Base-by-base conservation (phyloP, 2,113 vertebrate genomes). In the Menura novaehollandiae region DNA sequence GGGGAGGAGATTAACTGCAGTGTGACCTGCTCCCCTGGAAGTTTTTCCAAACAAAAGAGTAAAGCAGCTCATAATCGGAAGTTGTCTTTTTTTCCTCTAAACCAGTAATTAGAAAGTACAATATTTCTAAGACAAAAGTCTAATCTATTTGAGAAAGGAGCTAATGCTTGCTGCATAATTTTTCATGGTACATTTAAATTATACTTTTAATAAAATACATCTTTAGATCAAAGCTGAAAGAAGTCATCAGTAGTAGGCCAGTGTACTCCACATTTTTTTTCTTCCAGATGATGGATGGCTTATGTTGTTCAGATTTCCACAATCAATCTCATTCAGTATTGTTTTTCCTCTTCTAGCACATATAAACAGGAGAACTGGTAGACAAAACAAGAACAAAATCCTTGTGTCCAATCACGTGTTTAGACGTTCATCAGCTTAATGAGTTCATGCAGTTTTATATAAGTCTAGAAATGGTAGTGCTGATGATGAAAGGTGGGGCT, bases 201-300 rank as follows among this genome's bases (percentile, higher is more conserved):
- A 98, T 97, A 97, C 93, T 96, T 98, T 98, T 98, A 98, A 98
- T 98, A 98, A 98, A 98, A 98, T 98, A 98, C 97, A 98, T 98
- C 97, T 98, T 98, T 98, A 98, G 97, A 96, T 98, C 97, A 98
- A 98, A 98, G 97, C 94, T 98, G 97, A 98, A 98, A 98, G 97
- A 98, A 98, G 97, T 98, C 96, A 98, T 98, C 98, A 98, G 98
- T 98, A 98, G 98, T 98, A 98, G 98, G 97, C 97, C 98, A 98
- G 97, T 98, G 96, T 97, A 96, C 95, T 97, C 97, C 97, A 97
- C 87, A 93, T 84, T 95, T 96, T 94, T 91, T 67, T 84, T 81
- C 81, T 91, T 97, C 95, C 83, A 94, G 94, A 96, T 97, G 97
- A 96, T 91, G 94, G 95, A 91, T 97, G 95, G 95, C 85, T 97